Base-by-base conservation (phyloP, 2,797 vertebrate genomes). In the Pseudochaenichthys georgianus region DNA sequence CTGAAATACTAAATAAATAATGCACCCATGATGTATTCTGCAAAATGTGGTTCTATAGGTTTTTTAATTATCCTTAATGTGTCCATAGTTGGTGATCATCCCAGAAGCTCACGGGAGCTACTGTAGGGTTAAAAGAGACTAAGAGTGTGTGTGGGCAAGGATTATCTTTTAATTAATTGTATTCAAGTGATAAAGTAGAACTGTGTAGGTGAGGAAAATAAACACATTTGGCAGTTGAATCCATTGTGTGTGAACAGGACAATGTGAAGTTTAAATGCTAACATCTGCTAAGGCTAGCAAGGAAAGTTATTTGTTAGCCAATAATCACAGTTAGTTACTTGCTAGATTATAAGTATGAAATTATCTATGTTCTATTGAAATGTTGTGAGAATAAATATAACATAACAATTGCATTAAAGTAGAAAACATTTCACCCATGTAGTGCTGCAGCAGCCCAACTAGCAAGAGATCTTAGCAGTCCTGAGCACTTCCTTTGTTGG, bases 51-150 rank as follows among this genome's bases (percentile, higher is more conserved):
- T 47, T 65, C 23, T 31, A 48, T 8, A 65, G 23, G 15, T 55
- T 16, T 11, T 64, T 59, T 46, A 16, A 55, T 19, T 38, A 51
- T 43, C 17, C 5, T 21, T 15, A 67, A 64, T 9, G 28, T 63
- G 52, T 28, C 17, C 9, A 8, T 72, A 53, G 47, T 51, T 70
- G 31, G 57, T 67, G 31, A 48, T 13, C 21, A 19, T 73, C 43
- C 53, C 59, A 75, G 61, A 72, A 54, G n/a, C 41, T 41, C 5
- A 8, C 23, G 9, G 19, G 9, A 6, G 0, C 59, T 80, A 21
- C 21, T 21, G 21, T 21, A 34, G 7, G 34, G 34, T 13, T 12
- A 43, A 38, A 43, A 60, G 19, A 72, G 21, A 63, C n/a, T 3
- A 34, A 28, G 12, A 47, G 67, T 34, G 45, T 68, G 60, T 52